A percentile compares a stretch with the other conserved stretches of the same genome.
Evolutionary conservation across 2,888 invertebrate genomes (phyloP).

Genomic region (Drosophila longiperda): DNA sequence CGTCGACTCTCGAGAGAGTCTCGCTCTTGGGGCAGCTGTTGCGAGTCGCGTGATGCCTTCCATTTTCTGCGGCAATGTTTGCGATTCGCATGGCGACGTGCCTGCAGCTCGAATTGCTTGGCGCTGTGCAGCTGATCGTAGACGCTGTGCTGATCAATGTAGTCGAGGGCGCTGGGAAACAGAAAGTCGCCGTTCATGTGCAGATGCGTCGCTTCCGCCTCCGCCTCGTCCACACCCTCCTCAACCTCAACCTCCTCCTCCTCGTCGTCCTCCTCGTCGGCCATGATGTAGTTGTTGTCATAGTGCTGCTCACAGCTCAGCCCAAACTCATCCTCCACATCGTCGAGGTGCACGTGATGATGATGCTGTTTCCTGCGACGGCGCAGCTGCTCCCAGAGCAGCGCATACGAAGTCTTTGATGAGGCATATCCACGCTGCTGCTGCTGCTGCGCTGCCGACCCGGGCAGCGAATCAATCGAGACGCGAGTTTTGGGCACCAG

Average conservation of each 20-base stretch:
- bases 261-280: constrained; percentile 64
- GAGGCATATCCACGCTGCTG: constrained; percentile 58
- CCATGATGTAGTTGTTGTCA: constrained; percentile 62
- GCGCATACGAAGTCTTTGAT: constrained; percentile 63
- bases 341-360: constrained; percentile 66
- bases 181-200: constrained; percentile 69
- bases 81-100: constrained; percentile 75
- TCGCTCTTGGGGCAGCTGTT: constrained; percentile 15
- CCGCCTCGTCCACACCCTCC: constrained; percentile 38
- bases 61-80: constrained; percentile 84
- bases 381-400: constrained; percentile 60
- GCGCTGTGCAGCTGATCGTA: constrained; percentile 71
- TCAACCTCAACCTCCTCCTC: constrained; percentile 26
- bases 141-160: constrained; percentile 61
- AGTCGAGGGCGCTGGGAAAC: constrained; percentile 66
- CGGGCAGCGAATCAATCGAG: constrained; percentile 35
- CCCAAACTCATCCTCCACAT: constrained; percentile 72
- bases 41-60: constrained; percentile 50
- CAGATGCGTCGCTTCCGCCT: constrained; percentile 40
- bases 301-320: constrained; percentile 58
- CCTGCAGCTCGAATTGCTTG: constrained; percentile 80
- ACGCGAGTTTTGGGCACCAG: constrained; percentile 79
- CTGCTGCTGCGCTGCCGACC: constrained; percentile 47
- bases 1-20: constrained; percentile 51
- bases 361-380: constrained; percentile 58